Base-by-base conservation (phyloP, 2,113 vertebrate genomes). In the Ahaetulla prasina region DNA sequence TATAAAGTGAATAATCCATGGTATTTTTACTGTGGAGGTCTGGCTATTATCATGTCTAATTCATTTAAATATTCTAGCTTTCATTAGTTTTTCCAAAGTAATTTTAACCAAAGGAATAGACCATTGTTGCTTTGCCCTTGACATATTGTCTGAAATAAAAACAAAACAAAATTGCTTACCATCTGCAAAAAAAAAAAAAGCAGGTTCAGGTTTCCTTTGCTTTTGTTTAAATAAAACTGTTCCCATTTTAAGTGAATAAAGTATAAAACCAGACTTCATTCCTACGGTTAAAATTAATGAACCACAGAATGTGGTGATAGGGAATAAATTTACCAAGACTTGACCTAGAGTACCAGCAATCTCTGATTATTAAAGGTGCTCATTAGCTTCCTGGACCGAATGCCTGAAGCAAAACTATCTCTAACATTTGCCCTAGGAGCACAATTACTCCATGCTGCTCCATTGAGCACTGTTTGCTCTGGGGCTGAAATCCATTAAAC, bases 201-300 rank as follows among this genome's bases (percentile, higher is more conserved):
- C 0, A 0, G 23, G 60, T 85, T 86, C 0, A 0, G 23, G 60
- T 85, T 86, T 50, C 90, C n/a, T 63, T 25, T 89, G 30, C 93
- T 87, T 80, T 80, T 80, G 35, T 80, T 10, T 22, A 39, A 80
- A 39, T 80, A 22, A 88, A 89, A 90, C 3, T 91, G 39, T 16
- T 9, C 88, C 60, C 0, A 45, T 88, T 57, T 91, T 85, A 80
- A 0, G 9, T 87, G 3, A 94, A 94, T 43, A 60, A 80, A 85
- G 91, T 85, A 80, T 47, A 89, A 92, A 45, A 86, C 50, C 47
- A 85, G 20, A 87, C 23, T 68, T 92, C 84, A 91, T 90, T 90
- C 87, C 55, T 52, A 55, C 12, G 35, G 87, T 85, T 94, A 4
- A 91, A 85, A 27, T 68, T 88, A 57, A 88, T 80, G 50, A 87